Evolutionary conservation across 2,113 vertebrate genomes (phyloP).

Genomic region (Calyptommatus sinebrachiatus): DNA sequence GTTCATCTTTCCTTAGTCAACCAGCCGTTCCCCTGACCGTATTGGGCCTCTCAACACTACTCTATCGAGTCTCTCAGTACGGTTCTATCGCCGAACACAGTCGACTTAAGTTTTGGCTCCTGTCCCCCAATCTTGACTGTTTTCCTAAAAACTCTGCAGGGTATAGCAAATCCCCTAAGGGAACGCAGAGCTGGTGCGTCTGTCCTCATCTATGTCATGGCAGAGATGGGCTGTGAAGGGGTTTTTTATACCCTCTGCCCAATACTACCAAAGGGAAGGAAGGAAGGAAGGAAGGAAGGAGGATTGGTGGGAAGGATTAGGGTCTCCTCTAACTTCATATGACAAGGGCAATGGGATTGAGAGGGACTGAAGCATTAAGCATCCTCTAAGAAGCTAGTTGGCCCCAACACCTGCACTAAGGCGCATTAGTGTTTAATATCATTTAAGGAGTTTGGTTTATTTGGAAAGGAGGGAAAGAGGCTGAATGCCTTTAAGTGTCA

Average conservation of each 20-base stretch:
- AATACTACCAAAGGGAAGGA: neutral
- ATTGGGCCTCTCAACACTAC: too few species aligned
- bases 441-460: constrained; percentile 51
- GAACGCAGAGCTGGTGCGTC: constrained; percentile 22
- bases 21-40: constrained; percentile 9
- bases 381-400: constrained; percentile 63
- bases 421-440: constrained; percentile 66
- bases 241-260: constrained; percentile 63
- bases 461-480: constrained; percentile 34
- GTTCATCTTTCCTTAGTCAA: constrained; percentile 64
- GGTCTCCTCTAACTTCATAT: constrained; percentile 60
- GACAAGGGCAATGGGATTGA: constrained; percentile 70
- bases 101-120: neutral
- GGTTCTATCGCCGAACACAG: neutral
- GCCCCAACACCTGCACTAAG: constrained; percentile 69
- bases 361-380: constrained; percentile 67
- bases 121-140: neutral
- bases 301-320: constrained; percentile 58
- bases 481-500: neutral
- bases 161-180: constrained; percentile 2
- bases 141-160: accelerated
- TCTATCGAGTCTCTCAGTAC: too few species aligned
- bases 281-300: neutral
- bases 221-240: constrained; percentile 16
- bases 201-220: constrained; percentile 18